Percentiles rank a stretch among this genome's conserved stretches.
phyloP scores from a whole-genome alignment of 2,113 vertebrate genomes.

The Bos indicus region DNA sequence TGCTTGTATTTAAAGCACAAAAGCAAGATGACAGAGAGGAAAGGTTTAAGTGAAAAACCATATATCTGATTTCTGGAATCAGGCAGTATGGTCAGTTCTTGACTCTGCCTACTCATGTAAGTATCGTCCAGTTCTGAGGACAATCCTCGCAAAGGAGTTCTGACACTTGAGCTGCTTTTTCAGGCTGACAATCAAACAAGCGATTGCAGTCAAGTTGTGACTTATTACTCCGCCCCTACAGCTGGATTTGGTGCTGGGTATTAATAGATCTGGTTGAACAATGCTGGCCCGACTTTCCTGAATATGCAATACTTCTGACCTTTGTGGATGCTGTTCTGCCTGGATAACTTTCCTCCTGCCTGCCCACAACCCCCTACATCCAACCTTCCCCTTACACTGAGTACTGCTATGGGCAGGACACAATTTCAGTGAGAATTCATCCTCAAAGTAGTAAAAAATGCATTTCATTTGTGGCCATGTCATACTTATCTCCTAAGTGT shows the following conservation, averaged over 20 bases:
- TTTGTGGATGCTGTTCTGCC: not conserved
- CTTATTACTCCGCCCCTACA: rapidly evolving
- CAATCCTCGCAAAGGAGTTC: not conserved
- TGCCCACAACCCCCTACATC: rapidly evolving
- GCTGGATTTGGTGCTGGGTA: not conserved
- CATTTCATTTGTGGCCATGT: not conserved
- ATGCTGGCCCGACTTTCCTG: not conserved
- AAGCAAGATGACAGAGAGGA: not conserved
- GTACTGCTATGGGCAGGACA: rapidly evolving
- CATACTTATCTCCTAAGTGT: not conserved
- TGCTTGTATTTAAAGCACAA: not conserved
- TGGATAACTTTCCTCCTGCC: not conserved
- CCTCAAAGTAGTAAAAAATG: not conserved
- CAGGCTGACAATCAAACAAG: not conserved
- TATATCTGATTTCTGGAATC: not conserved
- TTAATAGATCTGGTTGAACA: not conserved
- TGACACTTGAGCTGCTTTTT: not conserved
- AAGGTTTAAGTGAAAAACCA: not conserved
- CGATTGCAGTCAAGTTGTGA: rapidly evolving
- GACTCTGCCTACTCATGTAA: not conserved
- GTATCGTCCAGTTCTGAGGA: not conserved
- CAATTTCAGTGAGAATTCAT: no score
- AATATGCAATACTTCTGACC: not conserved
- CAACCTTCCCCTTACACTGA: no score
- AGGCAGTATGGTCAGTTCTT: not conserved